These are phyloP conservation scores for Emmelina monodactyla DNA, from an alignment of 2,888 invertebrate species.

Conservation along the genomic window DNA sequence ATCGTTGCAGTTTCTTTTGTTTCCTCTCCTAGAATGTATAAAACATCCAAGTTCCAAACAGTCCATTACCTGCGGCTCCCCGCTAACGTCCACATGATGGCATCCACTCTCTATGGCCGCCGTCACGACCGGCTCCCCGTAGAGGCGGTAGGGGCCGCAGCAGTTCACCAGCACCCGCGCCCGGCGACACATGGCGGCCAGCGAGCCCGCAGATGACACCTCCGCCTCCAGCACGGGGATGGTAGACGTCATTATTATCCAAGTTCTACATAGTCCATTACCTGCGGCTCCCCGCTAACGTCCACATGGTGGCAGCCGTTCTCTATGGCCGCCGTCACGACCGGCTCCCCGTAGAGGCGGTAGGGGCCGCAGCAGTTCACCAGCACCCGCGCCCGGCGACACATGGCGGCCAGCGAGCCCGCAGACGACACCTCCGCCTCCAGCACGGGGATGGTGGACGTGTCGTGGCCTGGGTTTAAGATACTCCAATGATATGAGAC, in stretches of 20 bases:
- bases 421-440: constrained; percentile 81
- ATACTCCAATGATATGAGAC: no score
- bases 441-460: constrained; percentile 71
- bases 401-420: constrained; percentile 81
- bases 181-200: constrained; percentile 81
- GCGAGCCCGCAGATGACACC: constrained; percentile 73
- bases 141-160: constrained; percentile 89
- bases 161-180: constrained; percentile 87
- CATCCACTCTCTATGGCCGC: constrained; percentile 85
- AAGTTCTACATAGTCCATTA: no score
- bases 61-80: constrained; percentile 81
- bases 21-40: no score
- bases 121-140: constrained; percentile 88
- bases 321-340: constrained; percentile 87
- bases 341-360: constrained; percentile 85
- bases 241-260: no score
- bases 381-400: constrained; percentile 76
- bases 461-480: no score
- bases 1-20: no score
- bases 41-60: no score
- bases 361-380: constrained; percentile 95
- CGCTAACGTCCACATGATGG: constrained; percentile 92
- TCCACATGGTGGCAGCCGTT: constrained; percentile 88
- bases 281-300: constrained; percentile 90
- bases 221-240: constrained; percentile 81